Evolutionary conservation across 2,797 vertebrate genomes (phyloP), one percentile per base, ranked within the genome.

Genomic region (Nannoperca australis): DNA sequence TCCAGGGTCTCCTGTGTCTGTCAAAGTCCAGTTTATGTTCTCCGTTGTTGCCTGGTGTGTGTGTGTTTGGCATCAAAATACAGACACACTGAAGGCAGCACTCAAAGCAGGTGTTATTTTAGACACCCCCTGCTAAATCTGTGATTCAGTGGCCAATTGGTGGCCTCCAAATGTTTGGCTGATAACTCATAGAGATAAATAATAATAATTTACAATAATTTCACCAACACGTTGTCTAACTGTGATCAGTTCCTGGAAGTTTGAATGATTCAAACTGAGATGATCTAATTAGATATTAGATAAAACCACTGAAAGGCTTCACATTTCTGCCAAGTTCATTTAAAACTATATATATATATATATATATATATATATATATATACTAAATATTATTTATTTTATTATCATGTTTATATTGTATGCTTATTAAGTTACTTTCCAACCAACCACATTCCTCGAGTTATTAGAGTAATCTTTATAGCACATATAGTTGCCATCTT

Each of bases 201-300:
- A n/a, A n/a, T n/a, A n/a, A n/a, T n/a, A n/a, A n/a, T n/a, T n/a
- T n/a, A 14, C 18, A 5, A n/a, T 45, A 55, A 49, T 61, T 45
- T 51, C n/a, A 63, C 0, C 0, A 1, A 67, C 34, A 30, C 53
- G 22, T 32, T 13, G 50, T 50, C 59, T 3, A 15, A 32, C 40
- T 61, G 49, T 54, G 17, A 67, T 58, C 42, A 70, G 34, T 44
- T 56, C 44, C 56, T 44, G 5, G 61, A 62, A 40, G 13, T 68
- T 61, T 38, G 3, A 68, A n/a, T 78, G 20, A 73, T 65, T 56
- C 36, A n/a, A 32, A 40, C 51, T 45, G 30, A 54, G 60, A 67
- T 53, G 1, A 24, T 49, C 20, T 38, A 36, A 72, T 73, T 24
- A 62, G 40, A 62, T 40, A 55, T 49, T 20, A 27, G 24, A 27